Evolutionary conservation across 1,140 invertebrate species (phyloP), one percentile per base, ranked within the genome.

Genomic region (Drosophila bocki): DNA sequence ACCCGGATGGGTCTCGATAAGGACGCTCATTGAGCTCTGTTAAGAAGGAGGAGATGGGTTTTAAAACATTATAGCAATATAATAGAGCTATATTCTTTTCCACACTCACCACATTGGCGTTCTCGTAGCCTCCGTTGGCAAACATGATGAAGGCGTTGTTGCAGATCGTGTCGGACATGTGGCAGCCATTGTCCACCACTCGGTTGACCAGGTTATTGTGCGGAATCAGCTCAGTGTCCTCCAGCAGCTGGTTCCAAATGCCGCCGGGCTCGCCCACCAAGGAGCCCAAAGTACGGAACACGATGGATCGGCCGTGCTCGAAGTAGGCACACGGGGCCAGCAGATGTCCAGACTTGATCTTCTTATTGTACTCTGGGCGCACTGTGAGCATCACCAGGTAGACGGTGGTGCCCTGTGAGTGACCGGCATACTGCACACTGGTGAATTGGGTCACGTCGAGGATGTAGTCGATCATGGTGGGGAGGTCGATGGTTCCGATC

Each of bases 401-500:
- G 0, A 86, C 75, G 0, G 94, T 94, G 3, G 94, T 95, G 19
- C 96, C 96, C 59, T 95, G 95, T 1, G 93, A 94, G 75, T 93
- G 93, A 11, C 93, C 93, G 11, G 85, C 75, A 56, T 93, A 96
- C 74, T 90, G 12, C 75, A 74, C 6, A 22, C 93, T 84, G 3
- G 7, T 0, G 47, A 13, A 41, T 4, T n/a, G 82, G 3, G 96
- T 96, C n/a, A 48, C 62, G 0, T 92, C 77, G 22, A 96, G 75
- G 9, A 96, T 94, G 72, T 94, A 95, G 75, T 96, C 94, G 11
- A 97, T 94, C 91, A 95, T 94, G 3, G 95, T 94, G 8, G 96
- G 95, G 11, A 96, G 65, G 86, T 97, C 96, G 75, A 94, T 95
- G 11, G 91, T 76, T 13, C 95, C 96, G 93, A 96, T 96, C 92